Percentiles rank a stretch among this genome's conserved stretches.
Evolutionary conservation across 2,888 invertebrate genomes (phyloP).

Genomic region (Allolobophora icterica): DNA sequence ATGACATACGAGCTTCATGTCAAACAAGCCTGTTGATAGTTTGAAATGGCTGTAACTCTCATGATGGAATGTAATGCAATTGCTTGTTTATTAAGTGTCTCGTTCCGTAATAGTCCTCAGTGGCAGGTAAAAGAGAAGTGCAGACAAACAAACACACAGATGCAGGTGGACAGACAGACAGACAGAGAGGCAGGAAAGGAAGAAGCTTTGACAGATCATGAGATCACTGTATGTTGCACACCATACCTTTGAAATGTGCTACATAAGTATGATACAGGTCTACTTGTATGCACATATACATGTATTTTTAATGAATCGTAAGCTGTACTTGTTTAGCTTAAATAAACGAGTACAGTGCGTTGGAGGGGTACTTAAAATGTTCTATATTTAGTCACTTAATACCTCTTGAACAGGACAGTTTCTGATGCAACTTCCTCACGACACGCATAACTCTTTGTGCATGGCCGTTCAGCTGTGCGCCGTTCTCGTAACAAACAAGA

Average conservation of each 20-base stretch:
- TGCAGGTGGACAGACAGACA: not conserved
- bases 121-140: not conserved
- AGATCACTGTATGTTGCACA: not conserved
- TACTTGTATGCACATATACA: not conserved
- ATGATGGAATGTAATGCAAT: no score
- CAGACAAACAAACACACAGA: not conserved
- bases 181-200: no score
- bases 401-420: not conserved
- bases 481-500: not conserved
- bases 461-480: not conserved
- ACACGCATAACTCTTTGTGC: not conserved
- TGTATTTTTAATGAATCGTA: not conserved
- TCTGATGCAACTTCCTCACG: not conserved
- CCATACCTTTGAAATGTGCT: not conserved
- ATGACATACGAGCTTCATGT: not conserved
- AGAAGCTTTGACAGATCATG: not conserved
- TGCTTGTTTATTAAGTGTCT: no score
- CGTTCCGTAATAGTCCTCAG: not conserved
- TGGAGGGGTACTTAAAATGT: not conserved
- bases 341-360: not conserved
- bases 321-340: constrained; percentile 9
- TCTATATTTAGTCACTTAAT: not conserved
- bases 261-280: not conserved
- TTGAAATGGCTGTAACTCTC: not conserved
- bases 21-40: not conserved